Evolutionary conservation across 2,113 vertebrate genomes (phyloP).

Genomic region (Pomatorhinus ruficollis): DNA sequence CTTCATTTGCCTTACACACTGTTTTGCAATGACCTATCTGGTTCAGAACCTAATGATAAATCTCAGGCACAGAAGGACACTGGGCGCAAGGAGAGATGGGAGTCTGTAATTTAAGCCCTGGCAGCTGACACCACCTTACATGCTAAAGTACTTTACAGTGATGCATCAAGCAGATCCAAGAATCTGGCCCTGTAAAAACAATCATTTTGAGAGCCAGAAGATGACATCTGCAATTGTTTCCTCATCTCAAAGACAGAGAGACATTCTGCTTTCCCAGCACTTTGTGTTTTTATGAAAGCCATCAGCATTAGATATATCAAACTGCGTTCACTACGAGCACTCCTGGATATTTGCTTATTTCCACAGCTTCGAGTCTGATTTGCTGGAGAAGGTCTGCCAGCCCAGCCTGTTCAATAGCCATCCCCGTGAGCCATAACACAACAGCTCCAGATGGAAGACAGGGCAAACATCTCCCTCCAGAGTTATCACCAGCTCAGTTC

Average conservation of each 20-base stretch:
- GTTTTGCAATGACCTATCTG: not conserved
- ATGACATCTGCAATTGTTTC: not conserved
- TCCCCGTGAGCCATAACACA: constrained; percentile 63
- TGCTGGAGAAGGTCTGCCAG: constrained; percentile 54
- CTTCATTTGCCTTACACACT: not conserved
- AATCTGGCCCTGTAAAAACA: not conserved
- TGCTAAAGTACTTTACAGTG: not conserved
- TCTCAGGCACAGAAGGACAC: not conserved
- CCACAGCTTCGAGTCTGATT: constrained; percentile 40
- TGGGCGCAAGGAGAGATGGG: not conserved
- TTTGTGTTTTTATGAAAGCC: constrained; percentile 22
- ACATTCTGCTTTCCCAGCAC: not conserved
- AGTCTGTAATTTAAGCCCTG: not conserved
- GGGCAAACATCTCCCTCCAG: constrained; percentile 71
- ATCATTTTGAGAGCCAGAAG: not conserved
- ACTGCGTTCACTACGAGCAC: constrained; percentile 46
- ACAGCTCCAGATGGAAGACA: constrained; percentile 77
- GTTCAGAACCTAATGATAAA: not conserved
- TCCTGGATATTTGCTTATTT: constrained; percentile 46
- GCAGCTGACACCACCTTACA: not conserved
- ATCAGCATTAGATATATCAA: constrained; percentile 14
- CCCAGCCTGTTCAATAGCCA: constrained; percentile 53
- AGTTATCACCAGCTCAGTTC: constrained; percentile 49
- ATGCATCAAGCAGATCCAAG: not conserved
- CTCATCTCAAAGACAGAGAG: not conserved